phyloP scores from a whole-genome alignment of 2,797 vertebrate species.

The Clangula hyemalis region DNA sequence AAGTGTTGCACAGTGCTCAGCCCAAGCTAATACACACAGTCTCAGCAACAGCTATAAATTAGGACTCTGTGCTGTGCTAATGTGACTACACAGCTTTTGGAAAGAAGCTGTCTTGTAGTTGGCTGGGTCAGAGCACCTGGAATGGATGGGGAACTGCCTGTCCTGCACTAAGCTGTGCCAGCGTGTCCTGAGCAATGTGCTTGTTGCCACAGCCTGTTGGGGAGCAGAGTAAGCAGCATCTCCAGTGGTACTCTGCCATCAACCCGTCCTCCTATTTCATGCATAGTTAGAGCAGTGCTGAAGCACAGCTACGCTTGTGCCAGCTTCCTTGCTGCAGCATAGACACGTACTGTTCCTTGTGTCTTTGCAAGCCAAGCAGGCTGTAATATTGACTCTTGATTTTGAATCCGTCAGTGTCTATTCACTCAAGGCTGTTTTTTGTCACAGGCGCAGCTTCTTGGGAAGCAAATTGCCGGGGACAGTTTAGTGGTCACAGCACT shows the following conservation, averaged over 20 bases:
- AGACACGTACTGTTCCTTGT: neutral
- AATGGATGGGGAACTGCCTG: neutral
- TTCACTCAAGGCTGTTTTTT: neutral
- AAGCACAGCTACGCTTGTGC: neutral
- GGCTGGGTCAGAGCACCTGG: neutral
- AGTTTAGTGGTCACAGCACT: neutral
- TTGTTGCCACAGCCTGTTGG: neutral
- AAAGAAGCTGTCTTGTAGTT: neutral
- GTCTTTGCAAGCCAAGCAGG: neutral
- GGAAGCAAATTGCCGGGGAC: neutral
- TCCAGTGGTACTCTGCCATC: neutral
- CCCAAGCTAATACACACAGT: neutral
- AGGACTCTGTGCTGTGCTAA: neutral
- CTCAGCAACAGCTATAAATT: neutral
- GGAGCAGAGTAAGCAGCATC: neutral
- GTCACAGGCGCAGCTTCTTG: neutral
- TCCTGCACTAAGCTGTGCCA: neutral
- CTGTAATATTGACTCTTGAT: neutral
- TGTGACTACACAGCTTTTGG: neutral
- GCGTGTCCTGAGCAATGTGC: fast-evolving
- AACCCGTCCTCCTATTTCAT: neutral
- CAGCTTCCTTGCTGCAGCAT: neutral
- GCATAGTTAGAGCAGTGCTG: neutral
- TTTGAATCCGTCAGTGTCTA: neutral
- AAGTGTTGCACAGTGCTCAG: neutral